Conservation (phyloP, 2,113 vertebrate species). For the Alectura lathami region DNA sequence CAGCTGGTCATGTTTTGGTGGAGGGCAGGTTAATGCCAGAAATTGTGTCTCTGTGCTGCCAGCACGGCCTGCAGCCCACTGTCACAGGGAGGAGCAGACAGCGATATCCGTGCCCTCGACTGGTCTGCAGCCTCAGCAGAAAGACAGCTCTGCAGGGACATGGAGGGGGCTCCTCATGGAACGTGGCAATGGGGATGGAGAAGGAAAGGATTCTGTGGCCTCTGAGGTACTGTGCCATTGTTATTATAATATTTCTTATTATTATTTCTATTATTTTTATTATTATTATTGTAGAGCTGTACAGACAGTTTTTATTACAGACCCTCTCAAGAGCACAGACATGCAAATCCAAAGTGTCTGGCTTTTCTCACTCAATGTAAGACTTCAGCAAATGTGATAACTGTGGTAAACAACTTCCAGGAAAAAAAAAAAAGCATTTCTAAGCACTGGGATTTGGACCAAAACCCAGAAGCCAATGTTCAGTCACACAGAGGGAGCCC, state of each 20-base stretch:
- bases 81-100: background rate
- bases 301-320: background rate
- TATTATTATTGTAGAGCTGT: background rate
- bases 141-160: background rate
- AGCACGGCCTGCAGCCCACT: background rate
- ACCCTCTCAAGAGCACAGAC: background rate
- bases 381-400: background rate
- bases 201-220: background rate
- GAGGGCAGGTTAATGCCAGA: background rate
- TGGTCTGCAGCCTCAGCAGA: background rate
- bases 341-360: background rate
- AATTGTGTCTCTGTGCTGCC: background rate
- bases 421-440: background rate
- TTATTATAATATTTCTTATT: background rate
- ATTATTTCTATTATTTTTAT: background rate
- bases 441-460: background rate
- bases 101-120: background rate
- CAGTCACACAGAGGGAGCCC: rapidly evolving
- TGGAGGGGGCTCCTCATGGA: too few relatives aligned
- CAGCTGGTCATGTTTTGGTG: background rate
- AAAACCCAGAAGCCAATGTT: background rate
- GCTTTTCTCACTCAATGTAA: too few relatives aligned
- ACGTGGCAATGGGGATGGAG: background rate
- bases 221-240: too few relatives aligned
- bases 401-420: background rate